Evolutionary conservation across 2,113 vertebrate species (phyloP).

Genomic region (Anguilla rostrata): DNA sequence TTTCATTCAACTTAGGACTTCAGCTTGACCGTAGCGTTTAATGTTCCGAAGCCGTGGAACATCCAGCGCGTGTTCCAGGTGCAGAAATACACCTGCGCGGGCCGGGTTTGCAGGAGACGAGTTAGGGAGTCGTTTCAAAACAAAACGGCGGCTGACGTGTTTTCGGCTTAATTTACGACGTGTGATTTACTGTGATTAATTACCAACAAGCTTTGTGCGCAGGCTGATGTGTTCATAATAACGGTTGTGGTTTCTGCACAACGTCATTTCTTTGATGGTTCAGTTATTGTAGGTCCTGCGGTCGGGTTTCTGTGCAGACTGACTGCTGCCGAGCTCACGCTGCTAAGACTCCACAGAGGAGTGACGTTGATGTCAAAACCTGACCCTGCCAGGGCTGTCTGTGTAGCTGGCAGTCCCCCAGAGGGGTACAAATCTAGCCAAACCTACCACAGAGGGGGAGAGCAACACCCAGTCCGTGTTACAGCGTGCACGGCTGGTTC

Average conservation of each 20-base stretch:
- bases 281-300: not conserved
- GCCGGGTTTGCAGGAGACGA: not conserved
- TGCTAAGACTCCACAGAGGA: not conserved
- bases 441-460: not conserved
- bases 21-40: not conserved
- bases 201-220: too few species aligned
- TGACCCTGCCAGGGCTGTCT: not conserved
- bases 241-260: not conserved
- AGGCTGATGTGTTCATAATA: not conserved
- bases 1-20: not conserved
- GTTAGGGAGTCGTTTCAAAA: not conserved
- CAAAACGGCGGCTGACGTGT: not conserved
- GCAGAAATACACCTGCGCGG: not conserved
- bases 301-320: too few species aligned
- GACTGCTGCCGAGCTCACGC: not conserved
- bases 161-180: not conserved
- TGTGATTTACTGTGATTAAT: not conserved
- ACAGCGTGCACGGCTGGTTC: too few species aligned
- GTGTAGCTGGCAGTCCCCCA: not conserved
- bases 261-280: not conserved
- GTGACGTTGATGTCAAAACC: not conserved
- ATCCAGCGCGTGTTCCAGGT: not conserved
- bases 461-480: too few species aligned
- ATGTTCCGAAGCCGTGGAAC: not conserved
- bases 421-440: not conserved